These are phyloP conservation scores for Brachionus paranguensis DNA, from an alignment of 1,140 invertebrate species.

Conservation along the genomic window DNA sequence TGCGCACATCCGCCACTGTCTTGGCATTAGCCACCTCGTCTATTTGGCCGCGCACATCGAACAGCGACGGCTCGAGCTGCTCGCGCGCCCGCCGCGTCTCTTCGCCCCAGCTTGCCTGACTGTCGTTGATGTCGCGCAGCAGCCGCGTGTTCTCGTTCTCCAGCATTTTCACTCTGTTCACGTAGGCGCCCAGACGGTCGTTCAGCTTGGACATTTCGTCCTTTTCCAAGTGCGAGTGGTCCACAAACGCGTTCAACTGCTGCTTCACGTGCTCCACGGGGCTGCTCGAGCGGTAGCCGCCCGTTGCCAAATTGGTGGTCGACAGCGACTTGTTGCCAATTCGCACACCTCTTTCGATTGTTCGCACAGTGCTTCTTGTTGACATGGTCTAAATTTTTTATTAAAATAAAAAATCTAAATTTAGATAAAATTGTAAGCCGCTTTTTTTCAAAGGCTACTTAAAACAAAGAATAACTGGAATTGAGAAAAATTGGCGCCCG, in stretches of 20 bases:
- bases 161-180: neutral
- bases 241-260: constrained; percentile 13
- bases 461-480: neutral
- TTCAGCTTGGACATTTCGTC: constrained; percentile 15
- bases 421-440: neutral
- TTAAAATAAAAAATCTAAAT: neutral
- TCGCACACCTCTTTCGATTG: constrained; percentile 31
- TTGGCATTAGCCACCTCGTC: constrained; percentile 17
- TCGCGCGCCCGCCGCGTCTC: neutral
- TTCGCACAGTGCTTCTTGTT: constrained; percentile 6
- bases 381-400: neutral
- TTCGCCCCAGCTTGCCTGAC: constrained; percentile 6
- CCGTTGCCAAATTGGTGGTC: neutral
- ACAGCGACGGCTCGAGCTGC: neutral
- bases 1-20: neutral
- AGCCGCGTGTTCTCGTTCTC: constrained; percentile 2
- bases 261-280: neutral
- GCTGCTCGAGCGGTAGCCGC: neutral
- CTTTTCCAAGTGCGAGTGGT: constrained; percentile 12
- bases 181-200: neutral
- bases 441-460: neutral
- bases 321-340: neutral
- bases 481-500: neutral
- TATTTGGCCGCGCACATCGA: neutral
- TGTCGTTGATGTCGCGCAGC: neutral